Evolutionary conservation across 2,888 invertebrate genomes (phyloP).

Genomic region (Nomada ruficornis): DNA sequence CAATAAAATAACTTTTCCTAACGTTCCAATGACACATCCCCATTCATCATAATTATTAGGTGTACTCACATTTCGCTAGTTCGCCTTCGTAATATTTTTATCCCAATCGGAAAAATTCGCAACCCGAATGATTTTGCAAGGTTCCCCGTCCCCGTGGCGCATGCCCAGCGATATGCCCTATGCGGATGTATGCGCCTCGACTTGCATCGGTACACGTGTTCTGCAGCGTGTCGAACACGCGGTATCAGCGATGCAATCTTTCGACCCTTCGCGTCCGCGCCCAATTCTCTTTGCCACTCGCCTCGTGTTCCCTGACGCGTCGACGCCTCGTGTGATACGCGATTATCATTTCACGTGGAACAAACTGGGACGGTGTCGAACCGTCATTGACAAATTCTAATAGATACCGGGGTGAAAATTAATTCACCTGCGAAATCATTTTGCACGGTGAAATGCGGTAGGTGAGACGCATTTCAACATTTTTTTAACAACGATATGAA

Average conservation of each 20-base stretch:
- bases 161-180: constrained; percentile 24
- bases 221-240: constrained; percentile 68
- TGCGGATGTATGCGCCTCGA: constrained; percentile 45
- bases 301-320: constrained; percentile 13
- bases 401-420: neutral
- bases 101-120: neutral
- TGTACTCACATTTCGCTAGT: too few species aligned
- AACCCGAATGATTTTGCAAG: constrained; percentile 15
- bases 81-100: too few species aligned
- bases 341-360: constrained; percentile 21
- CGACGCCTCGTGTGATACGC: constrained; percentile 18
- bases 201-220: constrained; percentile 64
- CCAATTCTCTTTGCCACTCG: constrained; percentile 49
- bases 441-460: too few species aligned
- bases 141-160: constrained; percentile 1
- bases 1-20: too few species aligned
- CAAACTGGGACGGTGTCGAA: neutral
- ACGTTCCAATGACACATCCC: too few species aligned
- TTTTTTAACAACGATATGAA: too few species aligned
- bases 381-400: neutral
- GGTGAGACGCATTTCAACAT: too few species aligned
- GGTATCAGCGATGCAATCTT: constrained; percentile 71
- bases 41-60: too few species aligned
- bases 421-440: neutral
- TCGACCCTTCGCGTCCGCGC: constrained; percentile 50